Conservation (phyloP, 1,140 invertebrate genomes). For the Drosophila grimshawi region DNA sequence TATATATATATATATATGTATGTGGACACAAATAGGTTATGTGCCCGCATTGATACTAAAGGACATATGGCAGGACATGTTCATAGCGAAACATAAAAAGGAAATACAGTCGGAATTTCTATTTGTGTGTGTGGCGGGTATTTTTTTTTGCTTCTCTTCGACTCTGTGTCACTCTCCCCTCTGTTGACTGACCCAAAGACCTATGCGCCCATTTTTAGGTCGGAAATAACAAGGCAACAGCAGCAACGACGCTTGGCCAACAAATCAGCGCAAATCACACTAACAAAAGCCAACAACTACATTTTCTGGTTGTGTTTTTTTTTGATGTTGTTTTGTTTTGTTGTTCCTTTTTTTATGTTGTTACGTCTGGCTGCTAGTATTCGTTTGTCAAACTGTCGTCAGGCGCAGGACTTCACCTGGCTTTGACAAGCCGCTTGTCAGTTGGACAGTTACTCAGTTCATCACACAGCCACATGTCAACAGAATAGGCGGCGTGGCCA, state of each 20-base stretch:
- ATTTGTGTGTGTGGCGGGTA: constrained; percentile 36
- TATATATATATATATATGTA: not conserved
- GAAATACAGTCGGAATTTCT: constrained; percentile 18
- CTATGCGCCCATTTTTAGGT: constrained; percentile 11
- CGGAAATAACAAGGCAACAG: constrained; percentile 66
- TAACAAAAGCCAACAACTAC: constrained; percentile 39
- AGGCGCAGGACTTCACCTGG: constrained; percentile 28
- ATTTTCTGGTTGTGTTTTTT: constrained; percentile 14
- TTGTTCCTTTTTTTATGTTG: constrained; percentile 11
- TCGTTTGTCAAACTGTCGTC: constrained; percentile 47
- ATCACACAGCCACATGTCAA: constrained; percentile 45
- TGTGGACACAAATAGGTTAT: constrained; percentile 10
- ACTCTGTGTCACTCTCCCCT: not conserved
- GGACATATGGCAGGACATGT: constrained; percentile 69
- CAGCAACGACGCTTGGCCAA: constrained; percentile 46
- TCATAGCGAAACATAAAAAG: constrained; percentile 64
- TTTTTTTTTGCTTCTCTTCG: constrained; percentile 40
- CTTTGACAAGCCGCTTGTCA: constrained; percentile 35
- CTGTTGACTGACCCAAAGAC: constrained; percentile 64
- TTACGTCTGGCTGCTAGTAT: constrained; percentile 12
- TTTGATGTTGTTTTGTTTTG: not conserved
- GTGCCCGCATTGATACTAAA: constrained; percentile 58
- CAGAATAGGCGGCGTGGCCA: constrained; percentile 22
- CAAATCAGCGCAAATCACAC: constrained; percentile 78
- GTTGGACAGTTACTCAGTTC: constrained; percentile 37